Evolutionary conservation across 2,888 invertebrate genomes (phyloP).

Genomic region (Lymantria dispar): DNA sequence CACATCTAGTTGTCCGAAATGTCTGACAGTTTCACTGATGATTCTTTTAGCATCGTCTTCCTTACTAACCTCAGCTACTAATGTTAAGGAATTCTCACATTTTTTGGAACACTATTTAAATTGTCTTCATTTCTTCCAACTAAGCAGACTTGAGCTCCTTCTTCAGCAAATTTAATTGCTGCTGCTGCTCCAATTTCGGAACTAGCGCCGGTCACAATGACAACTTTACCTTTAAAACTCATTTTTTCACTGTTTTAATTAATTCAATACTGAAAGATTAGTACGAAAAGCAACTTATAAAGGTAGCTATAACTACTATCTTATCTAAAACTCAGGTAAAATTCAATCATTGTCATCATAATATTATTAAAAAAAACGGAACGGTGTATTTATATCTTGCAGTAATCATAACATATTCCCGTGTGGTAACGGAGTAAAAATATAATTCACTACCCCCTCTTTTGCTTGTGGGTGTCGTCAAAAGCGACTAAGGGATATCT

Average conservation of each 20-base stretch:
- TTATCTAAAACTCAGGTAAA: too few species aligned
- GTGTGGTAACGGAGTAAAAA: too few species aligned
- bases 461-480: too few species aligned
- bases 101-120: constrained; percentile 10
- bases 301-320: too few species aligned
- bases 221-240: constrained; percentile 36
- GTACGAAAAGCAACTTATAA: neutral
- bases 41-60: constrained; percentile 8
- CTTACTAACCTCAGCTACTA: constrained; percentile 7
- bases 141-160: constrained; percentile 27
- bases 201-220: constrained; percentile 22
- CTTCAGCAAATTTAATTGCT: constrained; percentile 23
- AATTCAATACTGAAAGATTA: neutral
- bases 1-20: constrained; percentile 12
- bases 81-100: constrained; percentile 1
- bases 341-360: too few species aligned
- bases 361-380: too few species aligned
- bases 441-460: too few species aligned
- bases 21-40: constrained; percentile 2
- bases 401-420: too few species aligned
- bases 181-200: constrained; percentile 25
- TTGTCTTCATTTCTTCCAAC: constrained; percentile 30
- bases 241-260: constrained; percentile 10
- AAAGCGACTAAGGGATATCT: too few species aligned
- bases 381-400: too few species aligned